Percentiles rank a stretch among this genome's conserved stretches.
Evolutionary conservation across 2,797 vertebrate species (phyloP).

Genomic region (Arnoldichthys spilopterus): DNA sequence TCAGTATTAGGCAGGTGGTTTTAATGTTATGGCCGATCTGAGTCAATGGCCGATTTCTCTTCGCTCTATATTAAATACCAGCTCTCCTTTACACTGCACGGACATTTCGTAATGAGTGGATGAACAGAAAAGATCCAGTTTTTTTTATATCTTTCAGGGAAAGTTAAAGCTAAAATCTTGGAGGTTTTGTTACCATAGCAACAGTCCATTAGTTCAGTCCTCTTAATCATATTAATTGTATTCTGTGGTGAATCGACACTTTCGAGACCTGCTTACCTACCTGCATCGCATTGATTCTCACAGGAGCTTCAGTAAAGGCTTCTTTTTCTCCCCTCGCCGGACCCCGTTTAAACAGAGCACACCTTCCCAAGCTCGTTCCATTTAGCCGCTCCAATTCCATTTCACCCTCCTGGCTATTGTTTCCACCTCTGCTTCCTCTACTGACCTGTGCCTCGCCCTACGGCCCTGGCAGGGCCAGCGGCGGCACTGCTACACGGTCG

Average conservation of each 20-base stretch:
- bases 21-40: too few species aligned
- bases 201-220: not conserved
- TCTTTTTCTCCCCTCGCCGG: not conserved
- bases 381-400: conserved; percentile 26
- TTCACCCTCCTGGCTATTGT: conserved; percentile 32
- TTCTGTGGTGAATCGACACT: not conserved
- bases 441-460: conserved; percentile 21
- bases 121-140: not conserved
- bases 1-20: too few species aligned
- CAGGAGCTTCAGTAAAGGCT: conserved; percentile 19
- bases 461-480: conserved; percentile 24
- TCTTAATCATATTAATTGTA: not conserved
- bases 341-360: not conserved
- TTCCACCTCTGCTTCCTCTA: conserved; percentile 25
- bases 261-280: conserved; percentile 21
- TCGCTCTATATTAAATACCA: too few species aligned
- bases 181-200: too few species aligned
- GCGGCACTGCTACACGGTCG: conserved; percentile 1
- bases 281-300: conserved; percentile 37
- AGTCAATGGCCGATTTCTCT: too few species aligned
- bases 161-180: too few species aligned
- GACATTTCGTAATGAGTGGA: not conserved
- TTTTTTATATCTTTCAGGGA: too few species aligned
- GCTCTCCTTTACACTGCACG: too few species aligned
- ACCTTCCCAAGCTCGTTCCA: not conserved